A percentile compares a stretch with the other conserved stretches of the same genome.
Conservation (phyloP, 2,113 vertebrate genomes). For the Sinocyclocheilus maitianheensis region DNA sequence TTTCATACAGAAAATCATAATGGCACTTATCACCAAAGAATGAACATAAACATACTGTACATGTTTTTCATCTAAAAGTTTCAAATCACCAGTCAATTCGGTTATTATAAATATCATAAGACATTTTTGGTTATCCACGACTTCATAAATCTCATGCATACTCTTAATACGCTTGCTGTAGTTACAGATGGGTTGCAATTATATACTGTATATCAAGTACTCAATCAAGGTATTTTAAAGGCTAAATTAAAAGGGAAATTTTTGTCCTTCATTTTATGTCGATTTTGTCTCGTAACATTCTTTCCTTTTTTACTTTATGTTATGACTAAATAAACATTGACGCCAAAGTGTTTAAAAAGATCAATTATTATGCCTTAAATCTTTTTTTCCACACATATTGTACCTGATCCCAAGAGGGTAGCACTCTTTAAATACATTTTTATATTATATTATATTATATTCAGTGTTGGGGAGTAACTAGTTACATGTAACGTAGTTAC, state of each 20-base stretch:
- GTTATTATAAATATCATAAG: slow-evolving; percentile 7
- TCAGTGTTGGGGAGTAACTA: too few relatives aligned
- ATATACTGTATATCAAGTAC: not conserved
- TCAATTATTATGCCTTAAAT: not conserved
- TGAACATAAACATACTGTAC: slow-evolving; percentile 23
- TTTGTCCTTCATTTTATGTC: slow-evolving; percentile 11
- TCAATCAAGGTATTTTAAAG: not conserved
- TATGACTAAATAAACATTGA: slow-evolving; percentile 50
- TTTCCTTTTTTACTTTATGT: slow-evolving; percentile 44
- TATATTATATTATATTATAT: slow-evolving; percentile 2
- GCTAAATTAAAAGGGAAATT: slow-evolving; percentile 30
- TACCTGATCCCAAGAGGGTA: not conserved
- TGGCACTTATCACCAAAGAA: slow-evolving; percentile 56
- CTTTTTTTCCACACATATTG: not conserved
- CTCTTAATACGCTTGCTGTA: slow-evolving; percentile 10
- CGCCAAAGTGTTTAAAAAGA: slow-evolving; percentile 45
- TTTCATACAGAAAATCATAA: slow-evolving; percentile 39
- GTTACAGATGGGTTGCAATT: not conserved
- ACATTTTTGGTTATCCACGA: not conserved
- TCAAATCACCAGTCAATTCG: not conserved
- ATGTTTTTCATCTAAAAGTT: not conserved
- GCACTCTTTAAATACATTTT: not conserved
- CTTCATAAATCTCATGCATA: slow-evolving; percentile 3
- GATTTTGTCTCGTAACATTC: slow-evolving; percentile 9
- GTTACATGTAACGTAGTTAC: too few relatives aligned